phyloP scores from a whole-genome alignment of 2,888 invertebrate species.

The Nesidiocoris tenuis region DNA sequence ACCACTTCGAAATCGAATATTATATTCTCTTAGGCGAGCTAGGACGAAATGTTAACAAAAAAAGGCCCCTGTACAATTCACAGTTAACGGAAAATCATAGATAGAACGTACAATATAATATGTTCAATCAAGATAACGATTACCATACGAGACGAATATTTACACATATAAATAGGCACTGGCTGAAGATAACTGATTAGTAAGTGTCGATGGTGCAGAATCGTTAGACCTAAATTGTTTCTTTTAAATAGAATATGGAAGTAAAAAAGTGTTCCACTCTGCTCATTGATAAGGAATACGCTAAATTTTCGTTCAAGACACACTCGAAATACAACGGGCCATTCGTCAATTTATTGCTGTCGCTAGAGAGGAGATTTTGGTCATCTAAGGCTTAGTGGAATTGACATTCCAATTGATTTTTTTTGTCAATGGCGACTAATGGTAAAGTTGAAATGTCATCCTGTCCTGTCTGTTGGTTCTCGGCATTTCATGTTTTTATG shows the following conservation, averaged over 20 bases:
- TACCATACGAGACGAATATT: conserved; percentile 22
- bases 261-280: conserved; percentile 21
- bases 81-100: conserved; percentile 11
- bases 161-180: conserved; percentile 31
- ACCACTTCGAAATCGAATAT: not conserved
- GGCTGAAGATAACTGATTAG: conserved; percentile 7
- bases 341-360: not conserved
- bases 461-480: too few relatives aligned
- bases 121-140: not conserved
- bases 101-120: conserved; percentile 8
- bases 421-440: too few relatives aligned
- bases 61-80: conserved; percentile 5
- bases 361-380: too few relatives aligned
- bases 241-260: conserved; percentile 31
- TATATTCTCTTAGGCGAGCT: not conserved
- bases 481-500: too few relatives aligned
- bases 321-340: not conserved
- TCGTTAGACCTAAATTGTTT: conserved; percentile 3
- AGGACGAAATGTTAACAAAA: not conserved
- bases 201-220: conserved; percentile 19
- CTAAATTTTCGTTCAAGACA: not conserved
- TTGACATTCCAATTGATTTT: not conserved
- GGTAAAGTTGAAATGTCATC: too few relatives aligned
- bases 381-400: not conserved
- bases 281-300: not conserved